Evolutionary conservation across 1,140 invertebrate genomes (phyloP).

Genomic region (Centruroides sculpturatus): DNA sequence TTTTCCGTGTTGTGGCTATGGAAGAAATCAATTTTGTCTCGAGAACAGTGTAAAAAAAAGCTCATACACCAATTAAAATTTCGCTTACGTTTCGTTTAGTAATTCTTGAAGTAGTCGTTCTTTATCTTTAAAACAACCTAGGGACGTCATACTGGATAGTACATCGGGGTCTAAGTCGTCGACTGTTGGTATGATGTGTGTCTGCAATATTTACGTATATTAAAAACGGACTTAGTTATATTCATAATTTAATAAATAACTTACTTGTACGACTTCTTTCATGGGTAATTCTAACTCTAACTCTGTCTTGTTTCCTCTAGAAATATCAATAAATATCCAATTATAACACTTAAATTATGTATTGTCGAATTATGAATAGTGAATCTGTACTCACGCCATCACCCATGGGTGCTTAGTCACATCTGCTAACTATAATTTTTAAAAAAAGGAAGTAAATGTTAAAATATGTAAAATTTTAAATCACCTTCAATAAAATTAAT

Average conservation of each 20-base stretch:
- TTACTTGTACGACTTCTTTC: slow-evolving; percentile 75
- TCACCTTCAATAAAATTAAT: not conserved
- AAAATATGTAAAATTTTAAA: not conserved
- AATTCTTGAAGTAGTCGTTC: slow-evolving; percentile 88
- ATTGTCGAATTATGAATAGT: no score
- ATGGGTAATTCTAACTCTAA: slow-evolving; percentile 90
- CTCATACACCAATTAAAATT: no score
- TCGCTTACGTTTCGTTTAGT: slow-evolving; percentile 65
- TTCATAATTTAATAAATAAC: not conserved
- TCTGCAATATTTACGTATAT: slow-evolving; percentile 32
- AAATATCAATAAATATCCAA: slow-evolving; percentile 13
- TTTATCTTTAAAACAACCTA: slow-evolving; percentile 96
- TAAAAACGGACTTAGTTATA: not conserved
- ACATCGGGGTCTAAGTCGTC: slow-evolving; percentile 95
- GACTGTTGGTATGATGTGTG: slow-evolving; percentile 84
- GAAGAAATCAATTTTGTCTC: slow-evolving; percentile 19
- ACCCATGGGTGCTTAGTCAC: slow-evolving; percentile 95
- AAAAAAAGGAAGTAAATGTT: slow-evolving; percentile 36
- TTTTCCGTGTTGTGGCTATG: slow-evolving; percentile 97
- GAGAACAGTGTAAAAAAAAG: not conserved
- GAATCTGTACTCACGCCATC: slow-evolving; percentile 44
- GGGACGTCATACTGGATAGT: slow-evolving; percentile 86
- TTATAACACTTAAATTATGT: not conserved
- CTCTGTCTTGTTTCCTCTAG: slow-evolving; percentile 74
- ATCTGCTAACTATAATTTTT: slow-evolving; percentile 54